Conservation (phyloP, 2,113 vertebrate genomes). For the Capra hircus region DNA sequence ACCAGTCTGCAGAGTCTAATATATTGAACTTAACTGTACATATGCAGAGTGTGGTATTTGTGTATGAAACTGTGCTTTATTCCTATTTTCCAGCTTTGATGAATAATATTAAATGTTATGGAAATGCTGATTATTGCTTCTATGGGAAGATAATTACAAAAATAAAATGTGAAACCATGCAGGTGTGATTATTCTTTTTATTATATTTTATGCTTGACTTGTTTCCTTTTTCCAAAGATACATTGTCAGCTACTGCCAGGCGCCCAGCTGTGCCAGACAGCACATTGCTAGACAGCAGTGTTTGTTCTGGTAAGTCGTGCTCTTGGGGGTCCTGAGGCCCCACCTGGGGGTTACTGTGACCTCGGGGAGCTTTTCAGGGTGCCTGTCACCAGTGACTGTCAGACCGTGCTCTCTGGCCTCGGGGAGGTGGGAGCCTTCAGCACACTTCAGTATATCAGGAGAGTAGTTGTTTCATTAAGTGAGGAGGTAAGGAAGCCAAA, state of each 20-base stretch:
- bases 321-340: neutral
- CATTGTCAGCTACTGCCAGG: neutral
- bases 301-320: neutral
- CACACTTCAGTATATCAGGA: neutral
- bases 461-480: neutral
- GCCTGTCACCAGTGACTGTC: neutral
- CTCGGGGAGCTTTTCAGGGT: neutral
- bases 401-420: neutral
- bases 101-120: constrained; percentile 70
- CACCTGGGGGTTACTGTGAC: neutral
- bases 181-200: neutral
- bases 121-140: constrained; percentile 64
- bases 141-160: constrained; percentile 64
- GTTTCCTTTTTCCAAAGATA: neutral
- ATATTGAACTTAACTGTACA: constrained; percentile 63
- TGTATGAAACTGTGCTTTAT: constrained; percentile 76
- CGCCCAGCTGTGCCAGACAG: neutral
- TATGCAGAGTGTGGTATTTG: constrained; percentile 61
- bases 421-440: neutral
- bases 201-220: constrained; percentile 4
- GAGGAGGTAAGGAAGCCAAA: neutral
- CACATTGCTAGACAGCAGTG: neutral
- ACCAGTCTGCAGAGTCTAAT: constrained; percentile 59
- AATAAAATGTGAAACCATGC: constrained; percentile 75
- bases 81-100: constrained; percentile 60